Base-by-base conservation (phyloP, 1,140 invertebrate species). In the Apis laboriosa region DNA sequence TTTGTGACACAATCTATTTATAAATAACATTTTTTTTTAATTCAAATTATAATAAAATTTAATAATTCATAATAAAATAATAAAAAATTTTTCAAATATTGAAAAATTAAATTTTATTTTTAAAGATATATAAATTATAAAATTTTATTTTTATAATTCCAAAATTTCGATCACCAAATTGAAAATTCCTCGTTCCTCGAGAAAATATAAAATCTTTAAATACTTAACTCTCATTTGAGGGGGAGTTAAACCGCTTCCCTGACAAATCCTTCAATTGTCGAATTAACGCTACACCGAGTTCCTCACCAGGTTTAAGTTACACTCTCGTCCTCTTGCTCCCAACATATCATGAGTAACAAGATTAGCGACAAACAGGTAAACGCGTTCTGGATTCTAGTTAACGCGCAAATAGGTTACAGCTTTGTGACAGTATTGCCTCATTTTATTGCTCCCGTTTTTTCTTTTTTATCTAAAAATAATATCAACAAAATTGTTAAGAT, bases 251-350 rank as follows among this genome's bases (percentile, higher is more conserved):
- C 49, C 60, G 9, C 61, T 9, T 56, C 49, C 19, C 61, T 11
- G n/a, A 61, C 49, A 64, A 64, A 76, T 76, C 74, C 74, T 76
- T 76, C 74, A 76, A 76, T 76, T 76, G 74, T 76, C 74, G 74
- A 76, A 76, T 76, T 76, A 76, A 64, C 74, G 60, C 51, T n/a
- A 19, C 74, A 64, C 8, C 24, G 61, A 55, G 74, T 64, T 64
- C 74, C 61, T 53, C 49, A 61, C 61, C 5, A 24, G 74, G 49
- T 64, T 34, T 64, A 76, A 76, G 43, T 76, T 76, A 64, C 24
- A 0, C 74, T 24, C 61, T 76, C 61, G 53, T 76, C 60, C 49
- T 76, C 19, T 61, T 34, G 71, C 7, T 49, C 17, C 5, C n/a
- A 43, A 19, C 73, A 21, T 43, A 61, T 49, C 11, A 76, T 24